Percentiles rank a stretch among this genome's conserved stretches.
Evolutionary conservation across 1,140 invertebrate genomes (phyloP).

Genomic region (Varroa destructor): DNA sequence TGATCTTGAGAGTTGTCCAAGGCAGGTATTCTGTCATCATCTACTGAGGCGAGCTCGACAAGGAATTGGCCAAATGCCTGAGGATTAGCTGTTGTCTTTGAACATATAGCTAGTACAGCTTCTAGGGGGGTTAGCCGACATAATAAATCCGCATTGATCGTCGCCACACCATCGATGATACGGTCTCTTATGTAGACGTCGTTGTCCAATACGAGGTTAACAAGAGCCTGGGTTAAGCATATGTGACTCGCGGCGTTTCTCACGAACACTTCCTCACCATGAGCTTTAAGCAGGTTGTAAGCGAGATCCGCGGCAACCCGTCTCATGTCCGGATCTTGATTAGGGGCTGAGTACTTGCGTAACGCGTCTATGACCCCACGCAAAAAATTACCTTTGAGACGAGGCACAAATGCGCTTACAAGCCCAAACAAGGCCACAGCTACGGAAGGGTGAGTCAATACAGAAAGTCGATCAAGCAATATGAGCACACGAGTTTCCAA

Average conservation of each 20-base stretch:
- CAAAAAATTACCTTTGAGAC: neutral
- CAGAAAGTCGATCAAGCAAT: neutral
- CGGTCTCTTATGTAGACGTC: slow-evolving; percentile 5
- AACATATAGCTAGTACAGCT: neutral
- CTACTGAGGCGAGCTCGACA: neutral
- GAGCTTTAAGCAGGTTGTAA: neutral
- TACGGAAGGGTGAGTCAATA: neutral
- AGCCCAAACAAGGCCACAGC: neutral
- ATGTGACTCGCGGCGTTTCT: neutral
- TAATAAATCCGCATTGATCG: neutral
- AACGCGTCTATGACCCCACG: neutral
- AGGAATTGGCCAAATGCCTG: neutral
- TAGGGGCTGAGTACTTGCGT: neutral
- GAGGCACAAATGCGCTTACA: neutral
- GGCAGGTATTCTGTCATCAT: no score
- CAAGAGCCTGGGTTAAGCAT: neutral
- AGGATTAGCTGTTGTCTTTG: neutral
- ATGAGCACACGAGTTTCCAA: neutral
- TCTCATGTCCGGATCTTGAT: slow-evolving; percentile 16
- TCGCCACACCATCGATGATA: neutral
- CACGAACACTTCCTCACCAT: neutral
- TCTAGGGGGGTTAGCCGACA: neutral
- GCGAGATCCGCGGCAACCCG: slow-evolving; percentile 1
- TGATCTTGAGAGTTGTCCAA: neutral
- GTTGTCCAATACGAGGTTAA: slow-evolving; percentile 18